Evolutionary conservation across 2,797 vertebrate genomes (phyloP).

Genomic region (Coilia nasus): DNA sequence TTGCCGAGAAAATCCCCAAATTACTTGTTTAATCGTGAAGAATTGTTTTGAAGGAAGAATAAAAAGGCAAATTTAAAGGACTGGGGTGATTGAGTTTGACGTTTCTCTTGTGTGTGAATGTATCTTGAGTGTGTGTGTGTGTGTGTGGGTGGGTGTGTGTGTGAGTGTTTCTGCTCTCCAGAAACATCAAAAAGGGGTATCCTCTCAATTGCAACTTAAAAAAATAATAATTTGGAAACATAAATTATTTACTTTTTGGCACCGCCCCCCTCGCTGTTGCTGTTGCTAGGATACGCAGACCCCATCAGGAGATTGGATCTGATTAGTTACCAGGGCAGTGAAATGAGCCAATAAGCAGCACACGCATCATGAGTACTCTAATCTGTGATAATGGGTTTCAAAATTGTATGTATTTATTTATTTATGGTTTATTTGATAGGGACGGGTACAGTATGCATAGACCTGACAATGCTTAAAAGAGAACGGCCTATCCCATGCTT

Average conservation of each 20-base stretch:
- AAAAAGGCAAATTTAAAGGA: background rate
- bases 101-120: background rate
- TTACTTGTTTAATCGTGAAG: constrained; percentile 14
- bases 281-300: constrained; percentile 59
- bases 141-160: background rate
- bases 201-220: background rate
- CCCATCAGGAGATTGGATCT: constrained; percentile 51
- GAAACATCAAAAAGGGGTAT: background rate
- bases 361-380: constrained; percentile 56
- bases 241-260: background rate
- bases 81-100: background rate
- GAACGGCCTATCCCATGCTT: too few species aligned
- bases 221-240: background rate
- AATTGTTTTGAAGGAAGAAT: constrained; percentile 6
- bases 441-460: too few species aligned
- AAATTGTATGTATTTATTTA: too few species aligned
- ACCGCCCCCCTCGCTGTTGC: constrained; percentile 23
- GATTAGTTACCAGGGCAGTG: constrained; percentile 54
- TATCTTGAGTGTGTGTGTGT: background rate
- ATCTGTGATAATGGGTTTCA: constrained; percentile 38
- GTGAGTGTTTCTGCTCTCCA: background rate
- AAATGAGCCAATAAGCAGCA: constrained; percentile 51
- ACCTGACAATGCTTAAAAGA: too few species aligned
- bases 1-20: constrained; percentile 10
- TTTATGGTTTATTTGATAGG: too few species aligned